A percentile compares a stretch with the other conserved stretches of the same genome.
Evolutionary conservation across 1,140 invertebrate species (phyloP).

Genomic region (Arctopsyche grandis): DNA sequence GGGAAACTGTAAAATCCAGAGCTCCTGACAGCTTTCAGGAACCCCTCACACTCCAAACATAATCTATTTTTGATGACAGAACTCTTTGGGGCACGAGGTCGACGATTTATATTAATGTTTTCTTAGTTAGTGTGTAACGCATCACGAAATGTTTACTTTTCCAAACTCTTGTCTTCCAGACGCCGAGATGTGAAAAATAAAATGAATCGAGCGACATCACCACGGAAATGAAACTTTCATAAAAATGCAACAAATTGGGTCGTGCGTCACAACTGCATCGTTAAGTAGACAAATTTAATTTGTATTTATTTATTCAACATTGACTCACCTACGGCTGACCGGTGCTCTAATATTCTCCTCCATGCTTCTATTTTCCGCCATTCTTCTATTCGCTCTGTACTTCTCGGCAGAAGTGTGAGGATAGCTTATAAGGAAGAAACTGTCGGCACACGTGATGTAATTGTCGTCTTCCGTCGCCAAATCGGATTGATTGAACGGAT

Average conservation of each 20-base stretch:
- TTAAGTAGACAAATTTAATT: no score
- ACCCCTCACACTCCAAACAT: background rate
- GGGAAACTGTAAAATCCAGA: background rate
- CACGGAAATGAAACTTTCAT: no score
- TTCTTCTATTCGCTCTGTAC: slow-evolving; percentile 36
- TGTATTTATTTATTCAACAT: no score
- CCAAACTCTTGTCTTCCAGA: no score
- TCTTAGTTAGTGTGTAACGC: background rate
- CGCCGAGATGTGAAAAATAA: no score
- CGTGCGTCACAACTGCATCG: no score
- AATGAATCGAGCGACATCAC: no score
- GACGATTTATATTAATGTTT: slow-evolving; percentile 22
- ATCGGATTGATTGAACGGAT: slow-evolving; percentile 55
- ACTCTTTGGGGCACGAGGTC: slow-evolving; percentile 25
- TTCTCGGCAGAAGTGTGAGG: slow-evolving; percentile 51
- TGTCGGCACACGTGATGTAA: slow-evolving; percentile 60
- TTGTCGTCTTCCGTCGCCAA: slow-evolving; percentile 55
- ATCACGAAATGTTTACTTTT: no score
- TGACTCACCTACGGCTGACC: slow-evolving; percentile 63
- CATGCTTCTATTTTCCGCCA: slow-evolving; percentile 52
- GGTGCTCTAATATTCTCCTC: slow-evolving; percentile 62
- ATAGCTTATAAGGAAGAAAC: slow-evolving; percentile 59
- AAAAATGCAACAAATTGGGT: no score
- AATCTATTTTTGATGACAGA: slow-evolving; percentile 29
- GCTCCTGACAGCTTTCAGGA: background rate